Evolutionary conservation across 1,140 invertebrate genomes (phyloP).

Genomic region (Drosophila melanica): DNA sequence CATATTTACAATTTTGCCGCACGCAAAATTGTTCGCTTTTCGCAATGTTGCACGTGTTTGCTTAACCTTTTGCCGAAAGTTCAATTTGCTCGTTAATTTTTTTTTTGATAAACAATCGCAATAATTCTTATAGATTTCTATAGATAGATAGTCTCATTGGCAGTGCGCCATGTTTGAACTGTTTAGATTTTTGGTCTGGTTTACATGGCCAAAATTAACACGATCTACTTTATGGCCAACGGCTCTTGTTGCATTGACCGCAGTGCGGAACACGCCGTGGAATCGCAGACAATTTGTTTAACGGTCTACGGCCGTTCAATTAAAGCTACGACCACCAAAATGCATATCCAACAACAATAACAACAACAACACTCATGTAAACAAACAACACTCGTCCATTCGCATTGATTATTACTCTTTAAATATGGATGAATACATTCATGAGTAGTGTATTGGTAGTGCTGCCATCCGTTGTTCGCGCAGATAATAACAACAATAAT

Average conservation of each 20-base stretch:
- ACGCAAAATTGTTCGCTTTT: constrained; percentile 10
- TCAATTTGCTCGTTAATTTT: constrained; percentile 70
- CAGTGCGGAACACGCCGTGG: constrained; percentile 34
- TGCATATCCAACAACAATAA: constrained; percentile 38
- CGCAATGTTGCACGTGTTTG: constrained; percentile 47
- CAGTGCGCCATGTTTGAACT: constrained; percentile 44
- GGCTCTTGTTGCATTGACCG: constrained; percentile 51
- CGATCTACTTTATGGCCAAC: constrained; percentile 51
- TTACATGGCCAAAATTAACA: constrained; percentile 67
- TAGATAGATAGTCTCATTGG: constrained; percentile 44
- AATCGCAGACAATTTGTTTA: constrained; percentile 29
- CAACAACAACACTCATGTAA: constrained; percentile 48
- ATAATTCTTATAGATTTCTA: background rate
- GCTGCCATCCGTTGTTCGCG: no score
- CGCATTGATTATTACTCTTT: constrained; percentile 46
- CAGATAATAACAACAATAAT: constrained; percentile 41
- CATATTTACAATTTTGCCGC: constrained; percentile 8
- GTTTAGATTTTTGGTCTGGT: constrained; percentile 49
- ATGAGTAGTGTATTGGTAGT: constrained; percentile 56
- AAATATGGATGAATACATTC: constrained; percentile 46
- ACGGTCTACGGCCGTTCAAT: constrained; percentile 33
- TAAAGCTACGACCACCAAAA: constrained; percentile 55
- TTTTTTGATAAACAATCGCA: constrained; percentile 60
- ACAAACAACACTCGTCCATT: constrained; percentile 42
- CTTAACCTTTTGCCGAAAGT: constrained; percentile 69